Conservation (phyloP, 2,113 vertebrate genomes). For the Pluvialis apricaria region DNA sequence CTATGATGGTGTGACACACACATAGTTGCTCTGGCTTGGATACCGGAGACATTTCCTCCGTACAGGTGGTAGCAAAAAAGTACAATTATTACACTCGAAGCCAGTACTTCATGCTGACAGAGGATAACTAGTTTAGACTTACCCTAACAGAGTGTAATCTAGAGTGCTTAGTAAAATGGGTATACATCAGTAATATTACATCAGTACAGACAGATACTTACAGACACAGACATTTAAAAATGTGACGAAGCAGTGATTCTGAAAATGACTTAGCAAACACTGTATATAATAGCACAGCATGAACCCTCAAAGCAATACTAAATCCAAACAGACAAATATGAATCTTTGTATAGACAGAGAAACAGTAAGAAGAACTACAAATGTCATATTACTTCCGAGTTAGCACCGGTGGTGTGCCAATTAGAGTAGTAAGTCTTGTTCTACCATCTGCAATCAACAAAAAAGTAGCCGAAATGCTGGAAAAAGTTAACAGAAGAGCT, state of each 20-base stretch:
- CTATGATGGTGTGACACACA: not conserved
- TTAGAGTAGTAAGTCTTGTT: not conserved
- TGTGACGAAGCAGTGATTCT: not conserved
- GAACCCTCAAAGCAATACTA: not conserved
- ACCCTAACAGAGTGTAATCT: not conserved
- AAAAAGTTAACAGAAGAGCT: not conserved
- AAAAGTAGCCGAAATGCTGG: not conserved
- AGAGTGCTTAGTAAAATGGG: not conserved
- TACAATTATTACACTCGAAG: not conserved
- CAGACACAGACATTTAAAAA: not conserved
- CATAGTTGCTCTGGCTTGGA: not conserved
- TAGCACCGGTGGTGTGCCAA: not conserved
- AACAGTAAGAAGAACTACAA: not conserved
- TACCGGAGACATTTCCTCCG: not conserved
- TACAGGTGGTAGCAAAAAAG: not conserved
- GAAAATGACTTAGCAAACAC: not conserved
- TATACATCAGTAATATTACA: not conserved
- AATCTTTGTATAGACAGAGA: not conserved
- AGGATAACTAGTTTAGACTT: not conserved
- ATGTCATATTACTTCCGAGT: not conserved
- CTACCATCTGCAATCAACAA: not conserved
- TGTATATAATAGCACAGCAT: not conserved
- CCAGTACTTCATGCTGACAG: not conserved
- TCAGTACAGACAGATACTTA: not conserved
- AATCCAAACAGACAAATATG: not conserved